These are phyloP conservation scores for Ptychodera flava DNA, from an alignment of 35 echinoderm and acorn worm genomes.

Conservation along the genomic window DNA sequence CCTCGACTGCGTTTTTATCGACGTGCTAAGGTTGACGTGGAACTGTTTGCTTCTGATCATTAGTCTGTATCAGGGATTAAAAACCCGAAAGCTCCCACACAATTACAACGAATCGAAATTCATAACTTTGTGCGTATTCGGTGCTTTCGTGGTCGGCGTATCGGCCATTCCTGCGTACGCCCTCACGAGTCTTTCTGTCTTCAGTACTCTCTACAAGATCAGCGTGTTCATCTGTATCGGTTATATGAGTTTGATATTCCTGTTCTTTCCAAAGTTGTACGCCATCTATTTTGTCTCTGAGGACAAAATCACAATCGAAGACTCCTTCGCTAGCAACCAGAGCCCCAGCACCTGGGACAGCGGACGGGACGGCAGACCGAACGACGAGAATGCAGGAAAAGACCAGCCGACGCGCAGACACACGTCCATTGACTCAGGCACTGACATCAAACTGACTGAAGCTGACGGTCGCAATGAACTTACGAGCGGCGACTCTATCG, in stretches of 20 bases:
- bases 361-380: too few relatives aligned
- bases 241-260: conserved; percentile 8
- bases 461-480: too few relatives aligned
- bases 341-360: too few relatives aligned
- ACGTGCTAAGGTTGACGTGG: neutral
- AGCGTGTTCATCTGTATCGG: neutral
- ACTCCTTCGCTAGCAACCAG: neutral
- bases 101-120: conserved; percentile 44
- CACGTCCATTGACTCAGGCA: too few relatives aligned
- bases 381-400: too few relatives aligned
- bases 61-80: neutral
- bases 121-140: conserved; percentile 5
- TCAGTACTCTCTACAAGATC: neutral
- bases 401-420: too few relatives aligned
- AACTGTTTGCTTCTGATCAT: neutral
- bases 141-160: neutral
- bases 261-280: conserved; percentile 57
- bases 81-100: conserved; percentile 14
- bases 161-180: conserved; percentile 3
- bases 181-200: neutral
- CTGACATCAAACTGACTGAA: too few relatives aligned
- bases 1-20: neutral
- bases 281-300: conserved; percentile 49
- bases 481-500: too few relatives aligned
- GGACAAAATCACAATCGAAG: neutral